A percentile compares a stretch with the other conserved stretches of the same genome.
Conservation (phyloP, 2,888 invertebrate genomes). For the Therioaphis trifolii region DNA sequence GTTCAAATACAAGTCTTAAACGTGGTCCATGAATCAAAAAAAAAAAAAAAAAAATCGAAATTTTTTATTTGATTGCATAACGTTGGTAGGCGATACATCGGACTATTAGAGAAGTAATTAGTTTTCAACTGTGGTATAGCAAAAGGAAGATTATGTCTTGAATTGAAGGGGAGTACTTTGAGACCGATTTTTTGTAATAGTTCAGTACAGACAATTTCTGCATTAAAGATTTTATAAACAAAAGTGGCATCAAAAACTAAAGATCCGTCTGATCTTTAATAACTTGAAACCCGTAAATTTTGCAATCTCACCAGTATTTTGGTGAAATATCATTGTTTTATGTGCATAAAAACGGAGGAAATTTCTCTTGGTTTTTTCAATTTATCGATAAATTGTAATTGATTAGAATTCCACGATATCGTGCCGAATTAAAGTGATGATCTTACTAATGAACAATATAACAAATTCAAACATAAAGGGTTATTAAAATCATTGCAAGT, state of each 20-base stretch:
- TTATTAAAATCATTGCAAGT: background rate
- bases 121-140: no score
- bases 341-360: background rate
- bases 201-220: background rate
- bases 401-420: background rate
- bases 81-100: no score
- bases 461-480: background rate
- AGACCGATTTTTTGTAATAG: background rate
- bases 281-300: background rate
- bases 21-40: no score
- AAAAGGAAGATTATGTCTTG: no score
- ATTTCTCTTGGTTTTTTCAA: background rate
- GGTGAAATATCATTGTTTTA: background rate
- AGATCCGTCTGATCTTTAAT: background rate
- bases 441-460: background rate
- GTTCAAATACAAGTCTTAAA: no score
- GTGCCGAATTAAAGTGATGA: background rate
- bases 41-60: no score
- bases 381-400: background rate
- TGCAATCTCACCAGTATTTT: background rate
- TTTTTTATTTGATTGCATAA: no score
- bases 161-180: no score
- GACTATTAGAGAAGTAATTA: no score
- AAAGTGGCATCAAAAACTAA: slow-evolving; percentile 6
- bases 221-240: background rate